A percentile compares a stretch with the other conserved stretches of the same genome.
Conservation (phyloP, 2,888 invertebrate genomes). For the Caenorhabditis sp. region DNA sequence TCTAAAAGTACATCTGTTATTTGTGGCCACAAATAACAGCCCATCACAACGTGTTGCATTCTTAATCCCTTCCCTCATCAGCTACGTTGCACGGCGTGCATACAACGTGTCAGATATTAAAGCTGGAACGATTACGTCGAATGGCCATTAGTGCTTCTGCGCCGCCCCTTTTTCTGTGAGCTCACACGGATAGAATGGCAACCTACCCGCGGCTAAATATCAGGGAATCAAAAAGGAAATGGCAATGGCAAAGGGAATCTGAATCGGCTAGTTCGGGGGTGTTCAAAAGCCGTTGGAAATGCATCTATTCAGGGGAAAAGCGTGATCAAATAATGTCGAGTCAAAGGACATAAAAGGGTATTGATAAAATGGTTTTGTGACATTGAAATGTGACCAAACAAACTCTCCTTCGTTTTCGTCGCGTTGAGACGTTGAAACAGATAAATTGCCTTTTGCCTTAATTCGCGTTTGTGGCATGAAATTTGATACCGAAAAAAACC, state of each 20-base stretch:
- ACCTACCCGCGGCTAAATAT: no score
- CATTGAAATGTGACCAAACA: constrained; percentile 27
- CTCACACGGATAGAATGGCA: constrained; percentile 22
- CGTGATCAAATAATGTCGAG: not conserved
- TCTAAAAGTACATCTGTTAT: constrained; percentile 35
- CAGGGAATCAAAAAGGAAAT: not conserved
- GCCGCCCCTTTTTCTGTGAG: constrained; percentile 16
- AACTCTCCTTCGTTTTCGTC: constrained; percentile 9
- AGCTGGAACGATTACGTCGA: constrained; percentile 36
- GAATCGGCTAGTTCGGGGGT: not conserved
- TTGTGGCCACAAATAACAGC: constrained; percentile 27
- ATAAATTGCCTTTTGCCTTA: constrained; percentile 25
- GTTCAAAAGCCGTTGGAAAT: no score
- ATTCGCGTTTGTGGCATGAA: constrained; percentile 42
- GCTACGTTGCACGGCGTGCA: constrained; percentile 36
- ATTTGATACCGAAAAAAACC: constrained; percentile 39
- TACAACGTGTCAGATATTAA: constrained; percentile 5
- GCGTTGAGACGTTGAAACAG: no score
- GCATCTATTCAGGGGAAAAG: no score
- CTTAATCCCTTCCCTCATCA: constrained; percentile 32
- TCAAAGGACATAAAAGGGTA: not conserved
- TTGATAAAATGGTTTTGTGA: constrained; percentile 3
- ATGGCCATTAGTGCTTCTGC: constrained; percentile 18
- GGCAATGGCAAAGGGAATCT: not conserved
- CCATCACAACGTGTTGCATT: constrained; percentile 38